These are phyloP conservation scores for Tetranychus piercei DNA, from an alignment of 2,888 invertebrate genomes.

Conservation along the genomic window DNA sequence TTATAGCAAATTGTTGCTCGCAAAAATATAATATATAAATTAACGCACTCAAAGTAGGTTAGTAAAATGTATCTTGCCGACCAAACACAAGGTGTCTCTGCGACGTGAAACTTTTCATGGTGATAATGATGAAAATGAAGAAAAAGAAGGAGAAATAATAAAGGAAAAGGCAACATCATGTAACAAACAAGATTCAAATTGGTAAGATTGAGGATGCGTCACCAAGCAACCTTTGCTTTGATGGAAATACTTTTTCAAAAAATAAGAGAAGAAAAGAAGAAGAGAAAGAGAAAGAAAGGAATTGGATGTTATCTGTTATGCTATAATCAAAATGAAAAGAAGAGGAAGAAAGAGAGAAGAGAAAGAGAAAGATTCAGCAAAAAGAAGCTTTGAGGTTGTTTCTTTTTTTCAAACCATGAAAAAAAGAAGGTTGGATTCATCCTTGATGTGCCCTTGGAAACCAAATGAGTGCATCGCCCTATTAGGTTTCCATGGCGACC, in stretches of 20 bases:
- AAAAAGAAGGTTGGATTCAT: constrained; percentile 1
- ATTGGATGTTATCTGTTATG: too few species aligned
- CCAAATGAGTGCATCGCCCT: not conserved
- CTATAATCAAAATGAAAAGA: not conserved
- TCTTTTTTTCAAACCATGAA: not conserved
- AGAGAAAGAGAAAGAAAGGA: not conserved
- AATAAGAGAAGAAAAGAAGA: not conserved
- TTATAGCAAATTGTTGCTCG: too few species aligned
- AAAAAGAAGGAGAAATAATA: not conserved
- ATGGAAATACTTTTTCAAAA: not conserved
- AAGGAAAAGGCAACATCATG: not conserved
- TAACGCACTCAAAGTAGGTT: too few species aligned
- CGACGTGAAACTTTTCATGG: too few species aligned
- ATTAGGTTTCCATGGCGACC: not conserved
- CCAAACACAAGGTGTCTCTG: too few species aligned
- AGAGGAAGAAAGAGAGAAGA: not conserved
- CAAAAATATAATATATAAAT: too few species aligned
- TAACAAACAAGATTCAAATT: not conserved
- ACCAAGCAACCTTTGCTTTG: not conserved
- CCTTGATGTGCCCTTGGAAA: constrained; percentile 1
- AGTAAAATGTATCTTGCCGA: too few species aligned
- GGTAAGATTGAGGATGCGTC: not conserved
- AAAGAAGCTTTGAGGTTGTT: not conserved
- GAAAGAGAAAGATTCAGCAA: not conserved
- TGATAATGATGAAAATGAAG: not conserved